Evolutionary conservation across 2,113 vertebrate genomes (phyloP), one percentile per base, ranked within the genome.

Genomic region (Cercocebus atys): DNA sequence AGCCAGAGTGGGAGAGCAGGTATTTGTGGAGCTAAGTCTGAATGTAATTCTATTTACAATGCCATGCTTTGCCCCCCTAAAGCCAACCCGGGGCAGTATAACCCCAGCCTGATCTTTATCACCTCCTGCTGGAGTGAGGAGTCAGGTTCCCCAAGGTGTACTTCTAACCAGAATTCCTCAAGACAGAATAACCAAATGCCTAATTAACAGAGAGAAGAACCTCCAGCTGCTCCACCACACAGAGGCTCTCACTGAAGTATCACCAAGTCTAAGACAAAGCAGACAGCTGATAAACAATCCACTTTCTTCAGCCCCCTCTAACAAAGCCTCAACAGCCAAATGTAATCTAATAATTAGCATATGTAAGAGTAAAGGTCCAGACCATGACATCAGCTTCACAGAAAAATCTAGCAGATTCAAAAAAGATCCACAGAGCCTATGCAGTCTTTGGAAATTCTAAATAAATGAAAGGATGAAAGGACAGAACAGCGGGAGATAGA

Each of bases 281-380:
- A 98, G 98, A 98, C 98, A 99, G 98, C 98, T 99, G 98, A 90
- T 92, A 94, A 80, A 97, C 85, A 98, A 99, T 92, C 94, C 97
- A 97, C 88, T 93, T 92, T 95, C 68, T 88, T 93, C 95, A 93
- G 94, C 57, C 47, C 95, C 94, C 82, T 92, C 40, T 96, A 86
- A 99, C 98, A 98, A 98, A 99, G 97, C 97, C 94, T 97, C 97
- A 97, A 98, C 98, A 96, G 97, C 97, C 98, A 98, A 98, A 98
- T 94, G 98, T 93, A 94, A 98, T 97, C 97, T 95, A 96, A 97
- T 86, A 97, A 99, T 99, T 99, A 98, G 98, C 98, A 99, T 98
- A 98, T 96, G 97, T 98, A 98, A 99, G 98, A 97, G 2, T 96
- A 98, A 98, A 98, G 68, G 70, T 88, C 73, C 93, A 97, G 97